Evolutionary conservation across 2,888 invertebrate genomes (phyloP).

Genomic region (Erpobdella octoculata): DNA sequence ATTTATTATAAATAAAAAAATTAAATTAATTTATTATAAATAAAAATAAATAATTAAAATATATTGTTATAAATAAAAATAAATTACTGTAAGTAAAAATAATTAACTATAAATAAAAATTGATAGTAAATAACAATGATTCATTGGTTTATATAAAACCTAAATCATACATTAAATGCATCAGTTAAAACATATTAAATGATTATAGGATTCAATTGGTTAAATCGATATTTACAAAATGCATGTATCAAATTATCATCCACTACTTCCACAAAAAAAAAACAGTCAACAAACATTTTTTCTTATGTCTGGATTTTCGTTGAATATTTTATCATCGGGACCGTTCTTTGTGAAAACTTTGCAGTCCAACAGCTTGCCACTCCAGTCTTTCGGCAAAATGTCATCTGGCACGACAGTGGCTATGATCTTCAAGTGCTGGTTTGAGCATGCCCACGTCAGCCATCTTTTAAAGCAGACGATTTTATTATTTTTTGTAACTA

Average conservation of each 20-base stretch:
- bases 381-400: conserved; percentile 42
- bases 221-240: background rate
- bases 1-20: no score
- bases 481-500: no score
- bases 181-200: background rate
- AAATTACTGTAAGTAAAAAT: no score
- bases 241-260: background rate
- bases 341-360: conserved; percentile 45
- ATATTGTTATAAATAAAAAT: no score
- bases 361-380: conserved; percentile 42
- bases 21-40: no score
- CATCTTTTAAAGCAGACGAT: conserved; percentile 43
- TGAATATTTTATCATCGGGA: conserved; percentile 52
- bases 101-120: no score
- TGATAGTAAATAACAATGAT: no score
- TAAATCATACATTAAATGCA: conserved; percentile 16
- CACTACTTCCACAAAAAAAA: background rate
- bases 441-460: conserved; percentile 44
- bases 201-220: conserved; percentile 6
- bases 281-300: conserved; percentile 42
- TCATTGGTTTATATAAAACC: no score
- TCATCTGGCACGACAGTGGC: conserved; percentile 41
- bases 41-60: no score
- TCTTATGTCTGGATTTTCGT: conserved; percentile 48
- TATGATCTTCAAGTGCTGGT: conserved; percentile 42